Evolutionary conservation across 2,113 vertebrate species (phyloP), one percentile per base, ranked within the genome.

Genomic region (Nothobranchius furzeri): DNA sequence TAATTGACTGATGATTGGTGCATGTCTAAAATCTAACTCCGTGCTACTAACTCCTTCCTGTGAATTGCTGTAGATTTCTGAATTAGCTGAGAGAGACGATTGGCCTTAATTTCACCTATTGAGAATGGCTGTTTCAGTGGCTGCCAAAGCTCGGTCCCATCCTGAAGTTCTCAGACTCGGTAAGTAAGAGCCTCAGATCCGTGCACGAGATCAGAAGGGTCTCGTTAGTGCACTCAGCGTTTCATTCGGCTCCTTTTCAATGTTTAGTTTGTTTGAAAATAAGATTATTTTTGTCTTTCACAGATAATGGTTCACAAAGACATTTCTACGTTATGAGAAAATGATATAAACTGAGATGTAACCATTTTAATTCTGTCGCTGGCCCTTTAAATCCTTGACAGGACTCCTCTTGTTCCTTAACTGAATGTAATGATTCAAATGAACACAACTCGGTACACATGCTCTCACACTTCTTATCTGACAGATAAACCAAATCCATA

Each of bases 41-140:
- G 82, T 90, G 53, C 86, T 90, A 95, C 95, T 97, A 96, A 97
- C 94, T 87, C 80, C 72, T 85, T 85, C 93, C 90, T 95, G 90
- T 92, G 92, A 94, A 92, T 92, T 92, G 90, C 94, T 92, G 86
- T 97, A 96, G 95, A 92, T 92, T 95, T 95, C 84, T 97, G 95
- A 95, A 93, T 87, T 96, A 95, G 92, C 92, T 94, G 87, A 93
- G 92, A 87, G 37, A 58, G 91, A 93, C 82, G 84, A 90, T 93
- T 87, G 88, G 89, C 92, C 89, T 96, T 95, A 95, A 93, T 92
- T 88, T 89, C 94, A 88, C 81, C 93, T 91, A 78, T 94, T 94
- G 95, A 95, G 94, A 94, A 99, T 98, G 96, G 94, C 95, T 85
- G 81, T 0, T 88, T 90, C 90, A 81, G 82, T 92, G 81, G 90